Evolutionary conservation across 2,888 invertebrate genomes (phyloP).

Genomic region (Maniola hyperantus): DNA sequence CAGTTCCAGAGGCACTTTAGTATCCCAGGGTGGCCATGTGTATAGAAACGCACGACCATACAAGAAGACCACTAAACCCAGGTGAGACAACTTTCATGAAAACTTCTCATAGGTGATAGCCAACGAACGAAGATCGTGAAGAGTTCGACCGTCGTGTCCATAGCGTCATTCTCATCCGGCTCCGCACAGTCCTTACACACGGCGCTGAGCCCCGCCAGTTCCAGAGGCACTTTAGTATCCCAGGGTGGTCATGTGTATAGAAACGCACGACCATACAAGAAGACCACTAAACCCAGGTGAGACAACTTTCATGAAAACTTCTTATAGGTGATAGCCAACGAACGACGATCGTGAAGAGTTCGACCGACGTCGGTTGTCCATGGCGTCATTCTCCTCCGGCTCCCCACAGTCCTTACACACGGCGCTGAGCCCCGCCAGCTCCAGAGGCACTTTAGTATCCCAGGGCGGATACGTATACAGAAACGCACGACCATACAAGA

Average conservation of each 20-base stretch:
- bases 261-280: constrained; percentile 71
- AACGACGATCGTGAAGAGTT: constrained; percentile 51
- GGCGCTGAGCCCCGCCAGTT: constrained; percentile 67
- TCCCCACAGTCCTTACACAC: constrained; percentile 56
- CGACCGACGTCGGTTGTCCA: constrained; percentile 13
- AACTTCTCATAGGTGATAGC: constrained; percentile 58
- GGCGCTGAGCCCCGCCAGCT: constrained; percentile 67
- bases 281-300: constrained; percentile 57
- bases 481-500: constrained; percentile 71
- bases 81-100: constrained; percentile 47
- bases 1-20: constrained; percentile 80
- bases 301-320: constrained; percentile 10
- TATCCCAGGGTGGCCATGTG: constrained; percentile 78
- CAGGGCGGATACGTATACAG: constrained; percentile 78
- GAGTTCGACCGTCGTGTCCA: constrained; percentile 6
- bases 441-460: constrained; percentile 81
- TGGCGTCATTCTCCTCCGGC: constrained; percentile 39
- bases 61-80: constrained; percentile 52
- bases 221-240: constrained; percentile 81
- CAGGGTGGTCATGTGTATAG: constrained; percentile 79
- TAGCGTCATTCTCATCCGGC: constrained; percentile 39
- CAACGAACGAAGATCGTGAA: constrained; percentile 59
- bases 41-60: constrained; percentile 77
- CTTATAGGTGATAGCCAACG: constrained; percentile 62
- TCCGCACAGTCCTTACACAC: constrained; percentile 56